Evolutionary conservation across 2,113 vertebrate genomes (phyloP).

Genomic region (Mobula hypostoma): DNA sequence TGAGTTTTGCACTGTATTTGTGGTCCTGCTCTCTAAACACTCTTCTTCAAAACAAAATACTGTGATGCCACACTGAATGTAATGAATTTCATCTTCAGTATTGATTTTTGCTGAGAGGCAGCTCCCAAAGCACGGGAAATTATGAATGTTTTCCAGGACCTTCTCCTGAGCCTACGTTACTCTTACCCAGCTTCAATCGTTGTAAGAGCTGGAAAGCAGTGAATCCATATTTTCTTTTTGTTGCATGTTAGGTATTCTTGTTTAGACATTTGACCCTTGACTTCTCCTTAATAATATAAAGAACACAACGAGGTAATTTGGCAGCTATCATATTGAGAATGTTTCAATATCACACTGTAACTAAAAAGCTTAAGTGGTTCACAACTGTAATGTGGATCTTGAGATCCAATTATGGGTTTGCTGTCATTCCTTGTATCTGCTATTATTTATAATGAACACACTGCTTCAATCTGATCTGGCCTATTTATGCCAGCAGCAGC

Average conservation of each 20-base stretch:
- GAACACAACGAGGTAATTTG: neutral
- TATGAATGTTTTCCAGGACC: no score
- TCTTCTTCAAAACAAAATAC: no score
- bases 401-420: conserved; percentile 27
- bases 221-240: neutral
- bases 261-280: neutral
- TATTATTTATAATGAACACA: conserved; percentile 35
- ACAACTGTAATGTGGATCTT: conserved; percentile 6
- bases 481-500: conserved; percentile 15
- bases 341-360: conserved; percentile 32
- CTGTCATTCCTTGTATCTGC: conserved; percentile 31
- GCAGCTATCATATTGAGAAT: neutral
- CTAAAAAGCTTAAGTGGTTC: conserved; percentile 15
- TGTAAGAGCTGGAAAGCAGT: neutral
- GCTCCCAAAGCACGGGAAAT: no score
- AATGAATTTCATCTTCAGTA: no score
- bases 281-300: conserved; percentile 2
- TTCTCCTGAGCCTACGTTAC: no score
- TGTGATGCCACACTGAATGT: no score
- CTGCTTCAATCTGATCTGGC: conserved; percentile 29
- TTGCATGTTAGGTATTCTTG: neutral
- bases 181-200: neutral
- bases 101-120: no score
- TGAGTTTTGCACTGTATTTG: no score
- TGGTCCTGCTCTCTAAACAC: no score